A percentile compares a stretch with the other conserved stretches of the same genome.
phyloP scores from a whole-genome alignment of 2,888 invertebrate species.

The Seira musarum region DNA sequence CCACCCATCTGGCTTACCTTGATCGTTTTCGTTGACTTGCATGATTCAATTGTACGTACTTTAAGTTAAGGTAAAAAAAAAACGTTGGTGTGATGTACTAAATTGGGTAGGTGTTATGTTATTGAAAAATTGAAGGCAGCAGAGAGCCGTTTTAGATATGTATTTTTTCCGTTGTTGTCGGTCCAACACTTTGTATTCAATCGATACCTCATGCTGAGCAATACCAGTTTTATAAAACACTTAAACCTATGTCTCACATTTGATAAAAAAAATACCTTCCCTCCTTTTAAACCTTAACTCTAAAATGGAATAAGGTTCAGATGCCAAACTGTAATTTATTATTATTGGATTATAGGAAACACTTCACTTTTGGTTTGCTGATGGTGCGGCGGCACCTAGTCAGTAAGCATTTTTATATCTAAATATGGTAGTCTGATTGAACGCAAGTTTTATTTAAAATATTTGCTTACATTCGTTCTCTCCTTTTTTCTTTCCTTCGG shows the following conservation, averaged over 20 bases:
- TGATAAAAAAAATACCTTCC: neutral
- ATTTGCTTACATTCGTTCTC: neutral
- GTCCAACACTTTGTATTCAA: neutral
- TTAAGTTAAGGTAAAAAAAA: neutral
- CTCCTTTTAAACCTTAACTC: neutral
- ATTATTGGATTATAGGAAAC: neutral
- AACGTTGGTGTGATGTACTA: neutral
- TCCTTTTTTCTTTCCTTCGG: neutral
- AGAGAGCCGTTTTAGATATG: constrained; percentile 22
- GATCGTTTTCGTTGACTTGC: constrained; percentile 30
- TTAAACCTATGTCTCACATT: neutral
- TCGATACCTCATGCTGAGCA: constrained; percentile 34
- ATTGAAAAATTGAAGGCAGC: constrained; percentile 7
- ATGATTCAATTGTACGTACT: neutral
- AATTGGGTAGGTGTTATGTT: neutral
- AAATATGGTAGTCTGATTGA: no score
- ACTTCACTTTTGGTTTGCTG: constrained; percentile 10
- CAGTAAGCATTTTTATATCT: no score
- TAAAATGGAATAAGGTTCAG: constrained; percentile 19
- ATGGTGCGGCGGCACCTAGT: constrained; percentile 13
- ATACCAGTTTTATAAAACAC: constrained; percentile 18
- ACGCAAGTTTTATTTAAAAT: no score
- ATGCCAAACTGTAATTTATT: constrained; percentile 41
- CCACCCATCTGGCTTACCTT: constrained; percentile 2
- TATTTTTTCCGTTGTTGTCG: constrained; percentile 19